A percentile compares a stretch with the other conserved stretches of the same genome.
Evolutionary conservation across 2,888 invertebrate species (phyloP).

Genomic region (Drosophila birchii): DNA sequence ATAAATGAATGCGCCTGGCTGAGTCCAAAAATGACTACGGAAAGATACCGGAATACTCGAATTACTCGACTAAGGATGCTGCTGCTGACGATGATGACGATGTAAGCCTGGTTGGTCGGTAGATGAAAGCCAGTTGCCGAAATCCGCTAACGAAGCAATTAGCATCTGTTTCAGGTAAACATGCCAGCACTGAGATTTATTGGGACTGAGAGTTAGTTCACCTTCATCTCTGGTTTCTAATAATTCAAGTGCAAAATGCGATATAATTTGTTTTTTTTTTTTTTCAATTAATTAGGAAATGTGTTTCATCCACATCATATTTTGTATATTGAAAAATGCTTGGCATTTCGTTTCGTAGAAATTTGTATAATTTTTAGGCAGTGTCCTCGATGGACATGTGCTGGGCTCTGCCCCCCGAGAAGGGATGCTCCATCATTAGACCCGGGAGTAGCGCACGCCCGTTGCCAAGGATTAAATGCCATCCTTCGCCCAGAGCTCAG

Average conservation of each 20-base stretch:
- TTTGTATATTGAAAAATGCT: not conserved
- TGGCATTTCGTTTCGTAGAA: not conserved
- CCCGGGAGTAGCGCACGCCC: not conserved
- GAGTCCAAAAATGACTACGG: conserved; percentile 19
- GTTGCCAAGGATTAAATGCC: conserved; percentile 30
- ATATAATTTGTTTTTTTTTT: not conserved
- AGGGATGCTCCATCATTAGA: conserved; percentile 13
- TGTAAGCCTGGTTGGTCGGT: conserved; percentile 2
- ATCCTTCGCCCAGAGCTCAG: not conserved
- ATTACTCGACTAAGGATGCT: conserved; percentile 1
- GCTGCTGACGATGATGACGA: not conserved
- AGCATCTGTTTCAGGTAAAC: conserved; percentile 42
- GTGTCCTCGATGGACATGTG: conserved; percentile 3
- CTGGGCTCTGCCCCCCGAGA: conserved; percentile 3
- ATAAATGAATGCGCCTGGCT: conserved; percentile 54
- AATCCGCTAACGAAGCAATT: conserved; percentile 77
- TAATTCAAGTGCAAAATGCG: conserved; percentile 1
- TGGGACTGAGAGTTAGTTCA: not conserved
- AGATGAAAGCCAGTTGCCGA: conserved; percentile 36
- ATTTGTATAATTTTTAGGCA: not conserved
- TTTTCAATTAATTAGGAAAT: not conserved
- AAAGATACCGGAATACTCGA: not conserved
- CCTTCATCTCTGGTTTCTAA: not conserved
- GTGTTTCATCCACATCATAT: not conserved
- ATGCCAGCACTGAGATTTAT: conserved; percentile 19